Percentiles rank a stretch among this genome's conserved stretches.
phyloP scores from a whole-genome alignment of 2,888 invertebrate species.

The Drosophila borealis region DNA sequence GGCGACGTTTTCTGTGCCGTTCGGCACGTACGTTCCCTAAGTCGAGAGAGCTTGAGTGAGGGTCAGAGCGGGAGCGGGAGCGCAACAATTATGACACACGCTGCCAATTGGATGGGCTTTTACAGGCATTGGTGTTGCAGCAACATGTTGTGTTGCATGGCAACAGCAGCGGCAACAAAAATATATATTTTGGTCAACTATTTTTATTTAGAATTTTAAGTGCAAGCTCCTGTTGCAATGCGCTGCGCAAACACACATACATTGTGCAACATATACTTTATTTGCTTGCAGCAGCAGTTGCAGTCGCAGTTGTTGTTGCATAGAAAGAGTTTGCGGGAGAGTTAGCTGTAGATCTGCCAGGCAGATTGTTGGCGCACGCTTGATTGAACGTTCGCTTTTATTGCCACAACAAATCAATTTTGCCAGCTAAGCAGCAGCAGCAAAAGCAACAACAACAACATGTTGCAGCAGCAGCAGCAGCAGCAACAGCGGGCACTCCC shows the following conservation, averaged over 20 bases:
- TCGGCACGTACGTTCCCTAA: constrained; percentile 61
- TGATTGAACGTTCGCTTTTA: constrained; percentile 75
- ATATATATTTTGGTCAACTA: constrained; percentile 43
- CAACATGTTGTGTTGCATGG: constrained; percentile 65
- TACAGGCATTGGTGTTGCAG: constrained; percentile 33
- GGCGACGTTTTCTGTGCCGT: constrained; percentile 52
- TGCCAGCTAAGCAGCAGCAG: constrained; percentile 47
- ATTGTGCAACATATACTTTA: constrained; percentile 52
- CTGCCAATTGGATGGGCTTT: constrained; percentile 35
- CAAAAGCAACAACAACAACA: constrained; percentile 14
- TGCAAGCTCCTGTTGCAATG: constrained; percentile 70
- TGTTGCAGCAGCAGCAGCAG: constrained; percentile 35
- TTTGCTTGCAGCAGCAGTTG: constrained; percentile 36
- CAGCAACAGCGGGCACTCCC: constrained; percentile 48
- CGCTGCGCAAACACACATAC: constrained; percentile 28
- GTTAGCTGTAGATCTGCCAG: constrained; percentile 37
- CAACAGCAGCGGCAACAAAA: constrained; percentile 34
- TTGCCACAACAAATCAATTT: constrained; percentile 79
- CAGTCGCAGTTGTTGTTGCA: not conserved
- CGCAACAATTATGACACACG: constrained; percentile 50
- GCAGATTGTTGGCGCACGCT: constrained; percentile 60
- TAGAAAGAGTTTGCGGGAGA: constrained; percentile 25
- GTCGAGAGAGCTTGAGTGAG: not conserved
- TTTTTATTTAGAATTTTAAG: constrained; percentile 64
- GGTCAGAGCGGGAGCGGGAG: not conserved